Conservation (phyloP, 1,140 invertebrate species). For the Sycophaga agraensis region DNA sequence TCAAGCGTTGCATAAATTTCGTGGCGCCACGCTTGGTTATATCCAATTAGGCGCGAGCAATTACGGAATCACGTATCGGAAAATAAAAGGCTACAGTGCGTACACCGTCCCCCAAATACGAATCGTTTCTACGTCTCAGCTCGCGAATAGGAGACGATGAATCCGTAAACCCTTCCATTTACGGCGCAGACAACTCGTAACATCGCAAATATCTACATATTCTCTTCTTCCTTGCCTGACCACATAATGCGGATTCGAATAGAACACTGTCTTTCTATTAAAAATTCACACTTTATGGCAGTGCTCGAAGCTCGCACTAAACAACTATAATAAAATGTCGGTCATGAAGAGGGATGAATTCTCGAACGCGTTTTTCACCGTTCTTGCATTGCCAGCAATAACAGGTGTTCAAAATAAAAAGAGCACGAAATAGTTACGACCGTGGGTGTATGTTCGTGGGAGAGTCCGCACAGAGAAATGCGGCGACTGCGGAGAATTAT, state of each 20-base stretch:
- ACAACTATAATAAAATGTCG: not conserved
- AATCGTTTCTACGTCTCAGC: not conserved
- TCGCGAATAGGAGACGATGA: slow-evolving; percentile 6
- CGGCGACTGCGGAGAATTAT: too few species aligned
- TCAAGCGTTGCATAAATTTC: slow-evolving; percentile 23
- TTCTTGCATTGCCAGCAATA: too few species aligned
- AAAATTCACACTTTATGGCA: slow-evolving; percentile 14
- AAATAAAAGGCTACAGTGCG: not conserved
- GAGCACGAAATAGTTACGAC: too few species aligned
- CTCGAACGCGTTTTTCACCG: not conserved
- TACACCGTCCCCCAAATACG: not conserved
- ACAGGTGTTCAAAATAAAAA: too few species aligned
- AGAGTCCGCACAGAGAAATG: too few species aligned
- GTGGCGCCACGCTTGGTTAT: slow-evolving; percentile 49
- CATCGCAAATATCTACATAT: slow-evolving; percentile 51
- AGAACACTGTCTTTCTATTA: slow-evolving; percentile 5
- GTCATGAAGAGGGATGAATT: not conserved
- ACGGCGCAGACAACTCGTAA: slow-evolving; percentile 47
- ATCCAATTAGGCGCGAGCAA: slow-evolving; percentile 54
- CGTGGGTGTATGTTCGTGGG: too few species aligned
- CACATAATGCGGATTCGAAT: not conserved
- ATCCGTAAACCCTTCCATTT: slow-evolving; percentile 52
- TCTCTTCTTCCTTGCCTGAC: slow-evolving; percentile 5
- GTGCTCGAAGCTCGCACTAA: slow-evolving; percentile 3
- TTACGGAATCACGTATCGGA: slow-evolving; percentile 53